Conservation (phyloP, 2,797 vertebrate species). For the Xiphorhynchus erythropygius region DNA sequence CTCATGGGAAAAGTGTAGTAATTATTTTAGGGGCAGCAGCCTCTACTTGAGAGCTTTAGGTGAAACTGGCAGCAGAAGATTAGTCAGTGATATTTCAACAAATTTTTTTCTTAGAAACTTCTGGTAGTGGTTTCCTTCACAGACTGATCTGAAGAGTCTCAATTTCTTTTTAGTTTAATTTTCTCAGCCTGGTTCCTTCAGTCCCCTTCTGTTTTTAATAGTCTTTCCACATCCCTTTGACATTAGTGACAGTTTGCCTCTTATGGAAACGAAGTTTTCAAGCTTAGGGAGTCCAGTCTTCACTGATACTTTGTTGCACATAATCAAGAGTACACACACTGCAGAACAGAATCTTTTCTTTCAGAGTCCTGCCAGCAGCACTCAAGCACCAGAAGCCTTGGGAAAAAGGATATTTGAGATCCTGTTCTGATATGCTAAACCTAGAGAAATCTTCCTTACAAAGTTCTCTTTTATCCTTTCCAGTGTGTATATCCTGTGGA, state of each 20-base stretch:
- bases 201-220: not conserved
- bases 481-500: not conserved
- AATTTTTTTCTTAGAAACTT: not conserved
- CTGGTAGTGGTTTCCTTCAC: not conserved
- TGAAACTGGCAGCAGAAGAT: not conserved
- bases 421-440: not conserved
- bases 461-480: not conserved
- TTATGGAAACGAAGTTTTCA: not conserved
- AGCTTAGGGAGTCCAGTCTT: not conserved
- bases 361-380: not conserved
- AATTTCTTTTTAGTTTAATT: not conserved
- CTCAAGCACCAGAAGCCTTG: not conserved
- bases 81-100: not conserved
- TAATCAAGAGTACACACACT: not conserved
- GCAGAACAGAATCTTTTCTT: rapidly evolving
- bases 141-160: not conserved
- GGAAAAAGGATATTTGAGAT: not conserved
- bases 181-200: not conserved
- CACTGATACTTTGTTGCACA: not conserved
- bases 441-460: not conserved
- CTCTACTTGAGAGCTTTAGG: not conserved
- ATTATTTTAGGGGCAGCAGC: not conserved
- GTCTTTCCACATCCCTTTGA: not conserved
- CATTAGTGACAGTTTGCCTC: not conserved
- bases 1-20: not conserved